Evolutionary conservation across 2,888 invertebrate genomes (phyloP), one percentile per base, ranked within the genome.

Genomic region (Ariolimax columbianus): DNA sequence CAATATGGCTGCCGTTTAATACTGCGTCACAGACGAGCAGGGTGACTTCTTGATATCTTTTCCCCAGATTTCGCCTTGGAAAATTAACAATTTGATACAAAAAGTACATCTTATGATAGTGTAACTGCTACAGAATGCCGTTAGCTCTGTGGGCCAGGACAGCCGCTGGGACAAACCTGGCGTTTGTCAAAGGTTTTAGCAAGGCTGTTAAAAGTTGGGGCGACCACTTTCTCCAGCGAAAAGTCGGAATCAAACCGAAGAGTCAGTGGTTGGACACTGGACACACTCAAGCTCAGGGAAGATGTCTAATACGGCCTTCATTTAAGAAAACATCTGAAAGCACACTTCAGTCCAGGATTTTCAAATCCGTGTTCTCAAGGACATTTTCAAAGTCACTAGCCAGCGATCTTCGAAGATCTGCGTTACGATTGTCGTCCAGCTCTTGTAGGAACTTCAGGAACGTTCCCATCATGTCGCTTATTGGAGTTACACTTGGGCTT

Each of bases 381-480:
- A 81, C 81, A 36, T 63, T 43, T 0, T 43, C 80, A 36, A 73
- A 59, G 43, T 75, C 81, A 17, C 40, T 75, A 51, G 75, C 85
- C 3, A 73, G 85, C 43, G 70, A 82, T 43, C 82, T 82, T 82
- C 82, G 85, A 72, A 63, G 59, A 68, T 55, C 80, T 19, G 85
- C 85, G 33, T 79, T 79, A 40, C 68, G 63, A 26, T 47, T 84
- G 17, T 79, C 79, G 30, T 73, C 79, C 30, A 33, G 43, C 36
- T 43, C 55, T 30, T 66, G 66, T 63, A 80, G 85, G 51, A 80
- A 80, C 30, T 86, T 87, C n/a, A 85, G 87, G 77, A 87, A 86
- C 82, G 86, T 89, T 23, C 89, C 91, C 17, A 80, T 91, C 2
- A 88, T 89, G 68, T 89, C 89, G 0, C 89, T 91, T 59, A 88